Percentiles rank a stretch among this genome's conserved stretches.
These are phyloP conservation scores for Busseola fusca DNA, from an alignment of 2,888 invertebrate genomes.

Conservation along the genomic window DNA sequence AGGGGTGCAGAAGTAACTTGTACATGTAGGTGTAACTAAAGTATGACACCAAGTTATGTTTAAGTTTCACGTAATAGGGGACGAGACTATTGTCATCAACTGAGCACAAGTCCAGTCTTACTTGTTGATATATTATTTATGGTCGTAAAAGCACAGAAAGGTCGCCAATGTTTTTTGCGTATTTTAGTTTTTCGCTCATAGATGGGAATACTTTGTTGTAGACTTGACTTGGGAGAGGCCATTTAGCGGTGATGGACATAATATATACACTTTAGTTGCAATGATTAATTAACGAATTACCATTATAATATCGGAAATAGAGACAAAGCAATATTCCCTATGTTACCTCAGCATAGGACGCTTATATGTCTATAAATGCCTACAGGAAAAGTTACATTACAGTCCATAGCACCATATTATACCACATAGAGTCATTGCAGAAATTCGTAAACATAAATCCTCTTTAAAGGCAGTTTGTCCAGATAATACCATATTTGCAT, in stretches of 20 bases:
- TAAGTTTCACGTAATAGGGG: no score
- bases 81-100: background rate
- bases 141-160: background rate
- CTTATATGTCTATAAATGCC: background rate
- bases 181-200: background rate
- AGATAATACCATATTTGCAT: background rate
- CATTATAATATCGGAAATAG: background rate
- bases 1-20: background rate
- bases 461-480: background rate
- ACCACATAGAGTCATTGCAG: background rate
- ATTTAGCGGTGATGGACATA: background rate
- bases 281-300: background rate
- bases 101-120: background rate
- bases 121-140: conserved; percentile 1
- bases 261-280: background rate
- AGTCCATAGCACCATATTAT: background rate
- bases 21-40: no score
- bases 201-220: background rate
- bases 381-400: background rate
- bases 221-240: background rate
- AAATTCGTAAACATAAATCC: background rate
- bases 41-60: background rate
- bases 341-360: background rate
- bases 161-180: background rate
- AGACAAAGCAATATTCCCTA: background rate